Conservation (phyloP, 2,888 invertebrate species). For the Pycnomerus fuliginosus region DNA sequence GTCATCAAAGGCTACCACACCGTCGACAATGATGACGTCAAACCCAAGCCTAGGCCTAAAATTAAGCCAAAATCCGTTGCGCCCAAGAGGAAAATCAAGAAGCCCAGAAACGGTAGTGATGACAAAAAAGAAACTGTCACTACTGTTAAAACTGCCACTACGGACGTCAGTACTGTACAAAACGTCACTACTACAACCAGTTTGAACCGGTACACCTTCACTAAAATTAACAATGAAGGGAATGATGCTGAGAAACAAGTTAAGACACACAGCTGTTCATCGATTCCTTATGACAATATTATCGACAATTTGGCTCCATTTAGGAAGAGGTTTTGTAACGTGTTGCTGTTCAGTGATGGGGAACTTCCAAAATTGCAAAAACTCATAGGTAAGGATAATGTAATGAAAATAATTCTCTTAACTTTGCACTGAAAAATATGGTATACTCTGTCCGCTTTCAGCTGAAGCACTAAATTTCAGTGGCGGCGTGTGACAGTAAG, state of each 20-base stretch:
- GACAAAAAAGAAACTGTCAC: constrained; percentile 26
- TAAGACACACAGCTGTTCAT: constrained; percentile 51
- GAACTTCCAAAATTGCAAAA: constrained; percentile 15
- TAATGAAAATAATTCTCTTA: constrained; percentile 23
- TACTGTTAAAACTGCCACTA: constrained; percentile 36
- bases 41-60: constrained; percentile 13
- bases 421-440: no score
- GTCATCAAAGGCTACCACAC: constrained; percentile 45
- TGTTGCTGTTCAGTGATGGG: constrained; percentile 45
- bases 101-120: constrained; percentile 22
- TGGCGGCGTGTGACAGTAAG: no score
- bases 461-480: no score
- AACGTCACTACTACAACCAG: constrained; percentile 43
- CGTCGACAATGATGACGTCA: constrained; percentile 13
- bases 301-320: constrained; percentile 53
- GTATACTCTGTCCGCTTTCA: no score
- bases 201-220: constrained; percentile 37
- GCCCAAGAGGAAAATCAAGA: constrained; percentile 40
- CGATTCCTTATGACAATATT: constrained; percentile 51
- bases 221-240: constrained; percentile 8
- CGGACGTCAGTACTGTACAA: no score
- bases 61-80: constrained; percentile 31
- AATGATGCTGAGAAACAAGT: constrained; percentile 39
- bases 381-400: constrained; percentile 5
- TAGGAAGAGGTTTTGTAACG: constrained; percentile 50